These are phyloP conservation scores for Ichneumoninae sp. DNA, from an alignment of 2,888 invertebrate species.

Conservation along the genomic window DNA sequence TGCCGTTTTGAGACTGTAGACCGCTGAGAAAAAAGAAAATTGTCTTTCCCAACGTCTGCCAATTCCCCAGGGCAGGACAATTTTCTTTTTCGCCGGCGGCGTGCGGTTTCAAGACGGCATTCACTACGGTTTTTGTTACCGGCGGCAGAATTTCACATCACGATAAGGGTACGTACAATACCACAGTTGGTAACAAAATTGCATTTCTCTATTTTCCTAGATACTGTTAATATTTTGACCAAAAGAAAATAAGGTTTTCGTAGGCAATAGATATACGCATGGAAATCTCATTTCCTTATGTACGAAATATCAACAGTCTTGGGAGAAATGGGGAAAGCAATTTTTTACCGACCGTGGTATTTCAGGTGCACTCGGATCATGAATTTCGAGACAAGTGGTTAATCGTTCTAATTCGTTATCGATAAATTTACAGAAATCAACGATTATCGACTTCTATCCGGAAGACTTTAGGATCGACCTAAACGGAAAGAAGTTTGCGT, in stretches of 20 bases:
- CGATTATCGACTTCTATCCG: slow-evolving; percentile 99
- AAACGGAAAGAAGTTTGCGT: slow-evolving; percentile 99
- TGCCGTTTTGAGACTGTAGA: too few relatives aligned
- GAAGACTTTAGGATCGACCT: slow-evolving; percentile 98
- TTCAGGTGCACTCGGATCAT: not conserved
- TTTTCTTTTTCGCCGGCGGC: too few relatives aligned
- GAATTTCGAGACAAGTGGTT: not conserved
- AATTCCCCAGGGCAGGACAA: too few relatives aligned
- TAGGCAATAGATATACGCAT: not conserved
- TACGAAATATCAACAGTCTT: not conserved
- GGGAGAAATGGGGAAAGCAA: not conserved
- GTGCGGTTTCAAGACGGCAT: too few relatives aligned
- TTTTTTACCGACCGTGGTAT: not conserved
- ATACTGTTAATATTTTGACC: too few relatives aligned
- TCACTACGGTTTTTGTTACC: too few relatives aligned
- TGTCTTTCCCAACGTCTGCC: too few relatives aligned
- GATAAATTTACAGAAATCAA: slow-evolving; percentile 89
- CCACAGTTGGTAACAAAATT: not conserved
- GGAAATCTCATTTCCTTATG: not conserved
- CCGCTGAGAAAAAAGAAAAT: too few relatives aligned
- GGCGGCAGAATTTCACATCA: too few relatives aligned
- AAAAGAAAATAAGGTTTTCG: too few relatives aligned
- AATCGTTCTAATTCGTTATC: slow-evolving; percentile 10
- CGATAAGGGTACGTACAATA: not conserved
- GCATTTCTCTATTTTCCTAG: not conserved